Evolutionary conservation across 2,113 vertebrate species (phyloP), one percentile per base, ranked within the genome.

Genomic region (Dromas ardeola): DNA sequence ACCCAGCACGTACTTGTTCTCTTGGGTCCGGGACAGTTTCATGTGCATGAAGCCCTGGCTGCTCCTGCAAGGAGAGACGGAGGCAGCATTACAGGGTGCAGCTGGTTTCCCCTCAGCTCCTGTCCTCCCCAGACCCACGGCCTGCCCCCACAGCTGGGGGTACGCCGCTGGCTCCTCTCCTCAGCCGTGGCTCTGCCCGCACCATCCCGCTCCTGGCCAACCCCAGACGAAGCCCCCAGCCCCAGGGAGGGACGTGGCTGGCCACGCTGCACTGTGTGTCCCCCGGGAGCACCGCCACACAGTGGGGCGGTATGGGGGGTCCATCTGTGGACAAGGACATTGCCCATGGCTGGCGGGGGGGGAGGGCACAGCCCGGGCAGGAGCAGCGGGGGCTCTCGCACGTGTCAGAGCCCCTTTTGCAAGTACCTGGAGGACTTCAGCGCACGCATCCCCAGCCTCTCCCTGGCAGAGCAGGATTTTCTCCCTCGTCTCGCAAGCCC

Each of bases 1-100:
- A 86, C 99, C 99, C 97, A 99, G 98, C 96, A 99, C 98, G 32
- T 99, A 99, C 95, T 99, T 99, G 97, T 98, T 99, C 97, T 99
- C 99, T 97, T 99, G 99, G 23, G 99, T 99, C 95, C 99, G 98
- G 0, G 99, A 99, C 89, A 99, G 98, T 93, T 99, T 99, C 99
- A 99, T 99, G 95, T 99, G 99, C 99, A 99, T 99, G 98, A 99
- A 99, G 93, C 99, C 99, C 95, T 99, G 99, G 97, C 98, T 99
- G 98, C 99, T 99, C 99, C 99, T 99, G 97, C n/a, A 55, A 67
- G 61, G 73, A 96, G 59, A 95, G 61, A 93, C 47, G 34, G 34
- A 95, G 71, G 50, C 55, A 65, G 30, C 13, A 43, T 98, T 93
- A 97, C 22, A 4, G 20, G 14, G 17, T 53, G 27, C 13, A n/a